Conservation (phyloP, 1,140 invertebrate species). For the Ceratina japonica region DNA sequence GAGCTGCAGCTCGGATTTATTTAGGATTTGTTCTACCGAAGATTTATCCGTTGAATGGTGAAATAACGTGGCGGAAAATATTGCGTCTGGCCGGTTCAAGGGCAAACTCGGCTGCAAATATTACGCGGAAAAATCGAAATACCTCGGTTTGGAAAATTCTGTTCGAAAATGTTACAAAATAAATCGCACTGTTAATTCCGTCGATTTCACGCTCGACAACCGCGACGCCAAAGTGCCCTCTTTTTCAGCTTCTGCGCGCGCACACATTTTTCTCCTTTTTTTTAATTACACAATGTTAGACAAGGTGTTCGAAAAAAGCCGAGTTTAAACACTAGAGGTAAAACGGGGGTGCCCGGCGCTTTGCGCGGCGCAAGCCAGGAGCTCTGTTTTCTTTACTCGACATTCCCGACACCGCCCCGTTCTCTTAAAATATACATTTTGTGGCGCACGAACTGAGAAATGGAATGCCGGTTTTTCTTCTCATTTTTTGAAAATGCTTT, state of each 20-base stretch:
- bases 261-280: not conserved
- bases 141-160: no score
- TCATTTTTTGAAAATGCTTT: not conserved
- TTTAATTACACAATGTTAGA: not conserved
- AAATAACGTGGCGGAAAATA: not conserved
- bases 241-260: no score
- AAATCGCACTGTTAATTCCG: no score
- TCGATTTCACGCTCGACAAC: no score
- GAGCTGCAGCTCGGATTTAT: not conserved
- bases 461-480: not conserved
- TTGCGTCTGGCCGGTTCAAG: not conserved
- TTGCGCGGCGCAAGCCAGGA: not conserved
- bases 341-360: not conserved
- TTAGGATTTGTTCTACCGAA: not conserved
- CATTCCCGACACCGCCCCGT: not conserved
- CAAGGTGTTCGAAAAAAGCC: not conserved
- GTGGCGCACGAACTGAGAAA: not conserved
- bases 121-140: no score
- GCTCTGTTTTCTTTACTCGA: slow-evolving; percentile 4
- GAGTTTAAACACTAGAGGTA: not conserved
- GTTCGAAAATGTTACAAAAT: no score
- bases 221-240: not conserved
- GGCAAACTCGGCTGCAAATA: not conserved
- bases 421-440: slow-evolving; percentile 14
- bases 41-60: not conserved